Evolutionary conservation across 2,888 invertebrate genomes (phyloP).

Genomic region (Mactromeris polynyma): DNA sequence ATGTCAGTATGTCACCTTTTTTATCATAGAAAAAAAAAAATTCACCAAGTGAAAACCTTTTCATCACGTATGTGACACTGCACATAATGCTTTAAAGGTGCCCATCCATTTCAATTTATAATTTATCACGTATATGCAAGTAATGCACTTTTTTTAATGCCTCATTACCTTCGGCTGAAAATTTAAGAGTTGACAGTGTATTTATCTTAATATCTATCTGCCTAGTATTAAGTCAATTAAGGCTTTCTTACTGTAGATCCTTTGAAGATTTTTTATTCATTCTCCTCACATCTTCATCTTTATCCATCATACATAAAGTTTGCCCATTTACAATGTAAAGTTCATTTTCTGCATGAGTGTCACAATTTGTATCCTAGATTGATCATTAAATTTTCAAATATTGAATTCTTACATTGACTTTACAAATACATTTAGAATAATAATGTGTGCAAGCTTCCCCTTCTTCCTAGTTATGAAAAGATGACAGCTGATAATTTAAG

Average conservation of each 20-base stretch:
- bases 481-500: neutral
- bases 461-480: neutral
- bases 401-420: neutral
- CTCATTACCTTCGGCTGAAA: neutral
- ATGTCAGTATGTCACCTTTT: no score
- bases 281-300: neutral
- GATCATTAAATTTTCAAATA: neutral
- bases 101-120: slow-evolving; percentile 12
- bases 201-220: neutral
- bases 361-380: neutral
- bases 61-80: no score
- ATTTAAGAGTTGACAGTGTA: slow-evolving; percentile 10
- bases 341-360: neutral
- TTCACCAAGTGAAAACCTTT: no score
- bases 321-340: neutral
- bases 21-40: no score
- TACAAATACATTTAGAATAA: neutral
- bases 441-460: neutral
- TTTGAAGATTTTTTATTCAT: neutral
- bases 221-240: neutral
- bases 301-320: neutral
- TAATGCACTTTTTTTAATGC: neutral
- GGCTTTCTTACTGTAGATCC: neutral
- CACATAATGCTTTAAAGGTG: neutral
- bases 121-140: slow-evolving; percentile 3